These are phyloP conservation scores for Heliocidaris erythrogramma DNA, from an alignment of 35 echinoderm and acorn worm genomes.

Conservation along the genomic window DNA sequence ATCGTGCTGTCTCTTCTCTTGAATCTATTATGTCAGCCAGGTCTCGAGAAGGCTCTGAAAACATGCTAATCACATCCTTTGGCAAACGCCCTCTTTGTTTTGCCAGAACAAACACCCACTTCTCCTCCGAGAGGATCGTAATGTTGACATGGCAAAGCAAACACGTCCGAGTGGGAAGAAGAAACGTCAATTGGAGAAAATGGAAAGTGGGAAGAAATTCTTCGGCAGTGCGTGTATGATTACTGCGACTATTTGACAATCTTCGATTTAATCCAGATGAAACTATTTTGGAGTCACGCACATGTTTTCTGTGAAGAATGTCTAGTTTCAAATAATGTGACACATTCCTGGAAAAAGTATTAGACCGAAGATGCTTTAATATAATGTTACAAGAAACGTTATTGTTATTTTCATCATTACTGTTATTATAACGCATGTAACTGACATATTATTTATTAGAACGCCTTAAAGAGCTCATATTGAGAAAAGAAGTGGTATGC, in stretches of 20 bases:
- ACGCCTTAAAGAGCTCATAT: no score
- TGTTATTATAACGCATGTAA: no score
- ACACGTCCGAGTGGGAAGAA: not conserved
- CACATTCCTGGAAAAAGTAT: no score
- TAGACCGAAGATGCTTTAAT: no score
- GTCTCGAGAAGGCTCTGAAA: not conserved
- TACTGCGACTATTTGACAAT: not conserved
- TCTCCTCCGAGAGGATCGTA: not conserved
- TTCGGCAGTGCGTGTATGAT: not conserved
- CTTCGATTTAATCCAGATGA: not conserved
- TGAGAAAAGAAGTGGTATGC: no score
- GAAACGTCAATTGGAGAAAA: not conserved
- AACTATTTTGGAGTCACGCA: not conserved
- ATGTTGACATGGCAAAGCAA: conserved; percentile 2
- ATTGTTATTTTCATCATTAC: no score
- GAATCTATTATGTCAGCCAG: no score
- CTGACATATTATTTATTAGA: no score
- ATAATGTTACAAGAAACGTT: no score
- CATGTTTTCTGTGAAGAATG: no score
- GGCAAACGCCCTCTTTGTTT: conserved; percentile 1
- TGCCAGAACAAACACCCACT: not conserved
- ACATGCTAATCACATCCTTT: conserved; percentile 10
- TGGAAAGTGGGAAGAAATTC: not conserved
- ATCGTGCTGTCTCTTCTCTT: no score
- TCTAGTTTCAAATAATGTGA: no score